Evolutionary conservation across 2,888 invertebrate species (phyloP), one percentile per base, ranked within the genome.

Genomic region (Philaethria dido): DNA sequence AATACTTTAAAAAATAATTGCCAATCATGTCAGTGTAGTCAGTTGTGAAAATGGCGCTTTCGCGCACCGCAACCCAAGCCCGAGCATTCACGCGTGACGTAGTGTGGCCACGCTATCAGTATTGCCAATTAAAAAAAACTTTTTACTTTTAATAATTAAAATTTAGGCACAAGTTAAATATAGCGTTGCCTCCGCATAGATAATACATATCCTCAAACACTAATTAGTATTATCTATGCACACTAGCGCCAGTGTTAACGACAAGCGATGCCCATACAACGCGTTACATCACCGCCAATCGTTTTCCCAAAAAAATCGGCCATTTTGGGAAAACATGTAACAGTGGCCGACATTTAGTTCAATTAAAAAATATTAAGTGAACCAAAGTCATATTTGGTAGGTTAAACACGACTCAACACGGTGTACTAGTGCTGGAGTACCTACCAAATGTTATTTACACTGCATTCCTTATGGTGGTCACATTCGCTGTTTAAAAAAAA

Each of bases 1-100:
- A 29, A 11, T 18, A 50, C 25, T n/a, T 16, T 13, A 29, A 50
- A 16, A 22, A 20, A 16, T 44, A 42, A 20, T 25, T 48, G 42
- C n/a, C n/a, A 33, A 54, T 48, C 44, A 39, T 59, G 52, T 59
- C 68, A 63, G 66, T 61, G 72, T 59, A 25, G 61, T 62, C 70
- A 69, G 66, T 69, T 70, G 71, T 54, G 66, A 62, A 59, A 62
- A 48, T 74, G 72, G 78, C 77, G 78, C 77, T 64, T 64, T 57
- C 67, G 76, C 78, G 77, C 80, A 81, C 90, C 91, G 76, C 85
- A 88, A 90, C 92, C 92, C 89, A 92, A 92, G 91, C 92, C 91
- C 91, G 90, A 89, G 86, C 91, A 92, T 92, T 92, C 92, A 89
- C 91, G 92, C 92, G 88, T 85, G 89, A 87, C 90, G 88, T 79